Evolutionary conservation across 2,797 vertebrate species (phyloP).

Genomic region (Simalia tracyae): DNA sequence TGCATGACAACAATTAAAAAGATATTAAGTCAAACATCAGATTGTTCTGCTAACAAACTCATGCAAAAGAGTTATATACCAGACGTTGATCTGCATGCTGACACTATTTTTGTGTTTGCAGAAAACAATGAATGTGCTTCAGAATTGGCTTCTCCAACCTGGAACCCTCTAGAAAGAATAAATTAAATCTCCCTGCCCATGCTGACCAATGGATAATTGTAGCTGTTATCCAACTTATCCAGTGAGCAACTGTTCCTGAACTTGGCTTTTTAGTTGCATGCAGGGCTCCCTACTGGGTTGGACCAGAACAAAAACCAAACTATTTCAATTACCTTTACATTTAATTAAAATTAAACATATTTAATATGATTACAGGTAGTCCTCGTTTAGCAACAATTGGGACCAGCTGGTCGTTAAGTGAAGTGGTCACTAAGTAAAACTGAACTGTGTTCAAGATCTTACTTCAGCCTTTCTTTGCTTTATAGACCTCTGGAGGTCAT

Average conservation of each 20-base stretch:
- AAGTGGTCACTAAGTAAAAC: neutral
- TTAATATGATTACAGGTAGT: neutral
- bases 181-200: neutral
- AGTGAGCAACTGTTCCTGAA: neutral
- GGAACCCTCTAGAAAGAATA: neutral
- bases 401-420: neutral
- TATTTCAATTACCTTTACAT: neutral
- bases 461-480: neutral
- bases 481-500: neutral
- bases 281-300: neutral
- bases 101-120: neutral
- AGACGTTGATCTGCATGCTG: neutral
- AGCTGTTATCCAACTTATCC: neutral
- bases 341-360: neutral
- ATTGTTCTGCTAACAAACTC: neutral
- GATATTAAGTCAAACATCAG: conserved; percentile 12
- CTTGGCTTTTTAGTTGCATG: neutral
- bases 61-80: neutral
- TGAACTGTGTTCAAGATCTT: neutral
- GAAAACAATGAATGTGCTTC: neutral
- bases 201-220: neutral
- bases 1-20: conserved; percentile 60
- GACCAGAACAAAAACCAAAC: neutral
- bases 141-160: neutral
- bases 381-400: neutral